A percentile compares a stretch with the other conserved stretches of the same genome.
Conservation (phyloP, 2,888 invertebrate species). For the Rhingia rostrata region DNA sequence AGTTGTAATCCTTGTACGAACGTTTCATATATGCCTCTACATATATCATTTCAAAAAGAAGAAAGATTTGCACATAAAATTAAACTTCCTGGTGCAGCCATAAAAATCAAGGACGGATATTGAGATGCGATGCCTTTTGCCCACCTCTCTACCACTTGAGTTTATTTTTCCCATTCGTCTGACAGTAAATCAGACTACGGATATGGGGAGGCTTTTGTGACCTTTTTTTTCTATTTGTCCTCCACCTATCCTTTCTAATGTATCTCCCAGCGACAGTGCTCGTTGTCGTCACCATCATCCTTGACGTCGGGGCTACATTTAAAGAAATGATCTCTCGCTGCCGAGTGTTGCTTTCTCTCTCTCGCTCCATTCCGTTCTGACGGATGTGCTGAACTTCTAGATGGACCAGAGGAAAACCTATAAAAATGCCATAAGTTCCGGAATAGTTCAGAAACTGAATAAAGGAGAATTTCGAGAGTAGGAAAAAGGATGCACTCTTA, state of each 20-base stretch:
- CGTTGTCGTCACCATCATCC: background rate
- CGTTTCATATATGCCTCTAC: background rate
- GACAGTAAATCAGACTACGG: conserved; percentile 44
- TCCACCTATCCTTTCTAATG: conserved; percentile 29
- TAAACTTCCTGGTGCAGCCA: conserved; percentile 65
- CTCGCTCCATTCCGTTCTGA: conserved; percentile 9
- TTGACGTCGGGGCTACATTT: conserved; percentile 16
- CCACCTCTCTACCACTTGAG: conserved; percentile 27
- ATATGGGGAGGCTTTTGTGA: conserved; percentile 39
- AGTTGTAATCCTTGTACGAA: conserved; percentile 12
- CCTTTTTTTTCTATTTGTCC: conserved; percentile 5
- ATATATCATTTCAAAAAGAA: background rate
- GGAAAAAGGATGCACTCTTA: background rate
- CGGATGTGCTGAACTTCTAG: conserved; percentile 31
- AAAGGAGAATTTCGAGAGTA: conserved; percentile 5
- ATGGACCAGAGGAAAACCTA: conserved; percentile 62
- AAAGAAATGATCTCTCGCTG: conserved; percentile 52
- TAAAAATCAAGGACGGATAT: conserved; percentile 65
- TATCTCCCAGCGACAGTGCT: conserved; percentile 13
- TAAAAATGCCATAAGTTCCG: conserved; percentile 70
- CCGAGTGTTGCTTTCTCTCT: background rate
- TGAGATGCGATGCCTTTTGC: conserved; percentile 44
- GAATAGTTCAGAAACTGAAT: conserved; percentile 57
- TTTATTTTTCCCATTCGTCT: conserved; percentile 20
- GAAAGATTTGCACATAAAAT: conserved; percentile 35